phyloP scores from a whole-genome alignment of 2,888 invertebrate genomes.

The Baccha elongata region DNA sequence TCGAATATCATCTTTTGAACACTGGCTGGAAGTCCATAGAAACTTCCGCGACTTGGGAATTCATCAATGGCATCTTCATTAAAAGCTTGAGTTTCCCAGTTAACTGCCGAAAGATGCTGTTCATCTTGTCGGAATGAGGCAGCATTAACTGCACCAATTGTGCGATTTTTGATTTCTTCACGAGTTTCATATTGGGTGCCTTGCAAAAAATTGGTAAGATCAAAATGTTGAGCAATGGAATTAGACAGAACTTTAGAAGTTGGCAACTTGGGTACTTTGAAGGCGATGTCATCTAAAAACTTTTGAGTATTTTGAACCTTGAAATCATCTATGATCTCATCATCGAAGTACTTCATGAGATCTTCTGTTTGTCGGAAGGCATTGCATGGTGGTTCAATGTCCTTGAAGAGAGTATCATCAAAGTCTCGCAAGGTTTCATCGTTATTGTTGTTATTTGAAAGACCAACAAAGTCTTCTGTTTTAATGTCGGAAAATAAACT shows the following conservation, averaged over 20 bases:
- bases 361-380: constrained; percentile 37
- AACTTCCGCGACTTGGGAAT: constrained; percentile 83
- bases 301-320: constrained; percentile 79
- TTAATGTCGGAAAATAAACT: constrained; percentile 72
- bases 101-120: constrained; percentile 75
- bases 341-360: constrained; percentile 74
- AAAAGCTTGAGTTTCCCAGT: constrained; percentile 80
- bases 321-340: constrained; percentile 62
- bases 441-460: constrained; percentile 3
- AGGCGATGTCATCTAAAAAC: constrained; percentile 79
- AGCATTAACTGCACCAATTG: constrained; percentile 18
- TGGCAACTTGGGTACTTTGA: constrained; percentile 76
- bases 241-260: constrained; percentile 2
- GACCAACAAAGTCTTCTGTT: constrained; percentile 11
- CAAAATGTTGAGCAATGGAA: constrained; percentile 39
- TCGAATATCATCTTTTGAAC: constrained; percentile 88
- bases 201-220: constrained; percentile 73
- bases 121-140: constrained; percentile 67
- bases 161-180: constrained; percentile 76
- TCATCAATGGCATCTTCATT: constrained; percentile 63
- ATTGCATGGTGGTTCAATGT: constrained; percentile 74
- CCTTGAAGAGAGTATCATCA: constrained; percentile 77
- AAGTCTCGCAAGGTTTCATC: constrained; percentile 39
- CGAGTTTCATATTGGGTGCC: constrained; percentile 80
- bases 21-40: constrained; percentile 90